Conservation (phyloP, 2,113 vertebrate genomes). For the Jaculus jaculus region DNA sequence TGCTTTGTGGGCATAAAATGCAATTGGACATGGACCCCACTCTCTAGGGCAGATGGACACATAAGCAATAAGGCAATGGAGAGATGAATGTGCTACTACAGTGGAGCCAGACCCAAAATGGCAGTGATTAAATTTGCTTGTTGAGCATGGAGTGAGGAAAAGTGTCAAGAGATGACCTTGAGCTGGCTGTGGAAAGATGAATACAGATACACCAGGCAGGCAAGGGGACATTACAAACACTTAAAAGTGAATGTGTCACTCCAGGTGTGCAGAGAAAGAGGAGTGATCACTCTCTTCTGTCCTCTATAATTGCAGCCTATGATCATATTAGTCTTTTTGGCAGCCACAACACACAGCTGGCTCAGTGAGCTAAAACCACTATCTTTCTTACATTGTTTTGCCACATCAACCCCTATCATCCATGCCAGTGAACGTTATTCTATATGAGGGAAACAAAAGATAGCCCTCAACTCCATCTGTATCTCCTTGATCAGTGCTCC, state of each 20-base stretch:
- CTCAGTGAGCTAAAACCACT: constrained; percentile 41
- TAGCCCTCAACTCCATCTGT: background rate
- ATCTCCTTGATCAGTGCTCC: background rate
- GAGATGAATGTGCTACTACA: background rate
- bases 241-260: constrained; percentile 41
- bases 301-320: constrained; percentile 40
- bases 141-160: background rate
- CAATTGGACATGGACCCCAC: background rate
- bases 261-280: constrained; percentile 42
- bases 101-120: background rate
- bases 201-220: background rate
- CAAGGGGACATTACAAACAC: background rate
- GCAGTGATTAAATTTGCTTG: background rate
- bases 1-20: background rate
- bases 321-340: constrained; percentile 64
- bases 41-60: background rate
- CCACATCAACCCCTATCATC: constrained; percentile 8
- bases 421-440: constrained; percentile 44
- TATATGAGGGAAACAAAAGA: constrained; percentile 52
- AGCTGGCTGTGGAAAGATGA: constrained; percentile 43
- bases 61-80: background rate
- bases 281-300: background rate
- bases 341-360: constrained; percentile 60
- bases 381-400: constrained; percentile 60
- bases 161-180: constrained; percentile 53